A percentile compares a stretch with the other conserved stretches of the same genome.
These are phyloP conservation scores for Hippolais icterina DNA, from an alignment of 2,113 vertebrate species.

Conservation along the genomic window DNA sequence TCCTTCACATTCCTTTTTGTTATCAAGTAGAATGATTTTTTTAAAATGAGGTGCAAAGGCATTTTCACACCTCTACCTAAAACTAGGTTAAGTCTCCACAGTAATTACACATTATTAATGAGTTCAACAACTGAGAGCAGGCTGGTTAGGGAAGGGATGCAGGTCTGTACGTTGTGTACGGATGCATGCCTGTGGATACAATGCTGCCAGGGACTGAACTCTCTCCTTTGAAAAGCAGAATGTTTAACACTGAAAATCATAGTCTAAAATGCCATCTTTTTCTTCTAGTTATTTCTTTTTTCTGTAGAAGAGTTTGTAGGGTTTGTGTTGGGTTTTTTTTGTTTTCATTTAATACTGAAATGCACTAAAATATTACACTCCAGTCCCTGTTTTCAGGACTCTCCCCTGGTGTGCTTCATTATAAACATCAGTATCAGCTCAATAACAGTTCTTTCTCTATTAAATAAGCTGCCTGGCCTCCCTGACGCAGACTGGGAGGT, in stretches of 20 bases:
- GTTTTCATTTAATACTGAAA: not conserved
- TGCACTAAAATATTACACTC: not conserved
- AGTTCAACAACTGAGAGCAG: not conserved
- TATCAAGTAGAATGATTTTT: not conserved
- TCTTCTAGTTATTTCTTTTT: not conserved
- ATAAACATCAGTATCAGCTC: not conserved
- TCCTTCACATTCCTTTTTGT: slow-evolving; percentile 19
- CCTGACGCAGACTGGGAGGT: not conserved
- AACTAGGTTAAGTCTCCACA: slow-evolving; percentile 21
- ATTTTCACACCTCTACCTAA: slow-evolving; percentile 57
- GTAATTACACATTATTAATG: slow-evolving; percentile 57
- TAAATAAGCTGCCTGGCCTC: not conserved
- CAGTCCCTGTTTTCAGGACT: not conserved
- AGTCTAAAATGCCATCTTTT: not conserved
- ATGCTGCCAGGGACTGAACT: not conserved
- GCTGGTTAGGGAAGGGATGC: not conserved
- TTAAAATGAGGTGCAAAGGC: slow-evolving; percentile 51
- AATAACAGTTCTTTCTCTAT: not conserved
- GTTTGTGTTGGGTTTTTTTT: not conserved
- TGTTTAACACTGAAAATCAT: not conserved
- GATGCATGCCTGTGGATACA: rapidly evolving
- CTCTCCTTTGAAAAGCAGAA: not conserved
- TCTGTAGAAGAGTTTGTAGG: not conserved
- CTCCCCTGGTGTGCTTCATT: not conserved
- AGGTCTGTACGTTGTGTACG: not conserved